phyloP scores from a whole-genome alignment of 1,140 invertebrate species.

The Nylanderia fulva region DNA sequence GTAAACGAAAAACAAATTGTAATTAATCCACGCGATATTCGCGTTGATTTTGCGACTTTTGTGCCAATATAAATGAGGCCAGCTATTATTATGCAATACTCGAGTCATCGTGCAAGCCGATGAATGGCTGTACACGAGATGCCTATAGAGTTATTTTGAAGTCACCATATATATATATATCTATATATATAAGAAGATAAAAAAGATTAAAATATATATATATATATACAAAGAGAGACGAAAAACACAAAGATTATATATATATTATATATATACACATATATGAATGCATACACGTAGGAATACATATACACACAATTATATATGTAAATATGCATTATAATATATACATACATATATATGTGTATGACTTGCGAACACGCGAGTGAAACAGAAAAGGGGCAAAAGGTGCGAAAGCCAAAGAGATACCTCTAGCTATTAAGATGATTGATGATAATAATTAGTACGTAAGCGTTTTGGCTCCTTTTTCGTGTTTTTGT shows the following conservation, averaged over 20 bases:
- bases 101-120: slow-evolving; percentile 67
- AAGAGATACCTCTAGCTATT: slow-evolving; percentile 76
- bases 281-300: slow-evolving; percentile 65
- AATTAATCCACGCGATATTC: slow-evolving; percentile 41
- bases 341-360: slow-evolving; percentile 61
- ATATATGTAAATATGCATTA: slow-evolving; percentile 62
- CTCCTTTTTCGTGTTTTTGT: slow-evolving; percentile 32
- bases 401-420: slow-evolving; percentile 51
- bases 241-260: slow-evolving; percentile 49
- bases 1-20: slow-evolving; percentile 6
- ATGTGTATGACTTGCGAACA: slow-evolving; percentile 48
- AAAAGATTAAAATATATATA: slow-evolving; percentile 57
- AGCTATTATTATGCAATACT: slow-evolving; percentile 73
- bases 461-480: slow-evolving; percentile 82
- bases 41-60: slow-evolving; percentile 69
- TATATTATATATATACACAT: slow-evolving; percentile 51
- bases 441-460: slow-evolving; percentile 85
- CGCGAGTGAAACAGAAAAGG: slow-evolving; percentile 61
- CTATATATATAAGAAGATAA: slow-evolving; percentile 55
- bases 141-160: slow-evolving; percentile 79
- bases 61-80: slow-evolving; percentile 66
- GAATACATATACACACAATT: slow-evolving; percentile 6
- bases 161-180: slow-evolving; percentile 62
- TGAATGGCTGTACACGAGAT: slow-evolving; percentile 67
- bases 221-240: slow-evolving; percentile 49